Base-by-base conservation (phyloP, 1,140 invertebrate genomes). In the Drosophila navojoa region DNA sequence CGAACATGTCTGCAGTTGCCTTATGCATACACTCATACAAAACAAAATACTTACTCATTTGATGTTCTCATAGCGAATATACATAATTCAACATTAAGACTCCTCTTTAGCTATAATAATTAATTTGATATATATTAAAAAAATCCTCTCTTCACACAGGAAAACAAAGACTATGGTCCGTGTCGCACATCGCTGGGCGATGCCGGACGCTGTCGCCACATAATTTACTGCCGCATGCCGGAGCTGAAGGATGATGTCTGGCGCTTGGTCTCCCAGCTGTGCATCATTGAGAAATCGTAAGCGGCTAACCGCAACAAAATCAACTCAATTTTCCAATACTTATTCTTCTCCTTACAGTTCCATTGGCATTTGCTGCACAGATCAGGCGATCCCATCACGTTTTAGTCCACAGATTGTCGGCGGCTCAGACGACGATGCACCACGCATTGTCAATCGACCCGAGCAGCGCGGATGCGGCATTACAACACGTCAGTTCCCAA, bases 381-480 rank as follows among this genome's bases (percentile, higher is more conserved):
- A 90, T 11, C 78, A 84, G 42, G 50, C 74, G 7, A 84, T 52
- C 5, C 44, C 32, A 2, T 75, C 71, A 13, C 79, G 79, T 7
- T 79, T 79, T 11, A 91, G 86, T 29, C 90, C 91, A 5, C 85
- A 91, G 55, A 42, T 92, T n/a, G 72, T 74, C 0, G 29, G 16
- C 11, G 58, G 16, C 10, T 19, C 64, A 3, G 62, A 73, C 38
- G 44, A 53, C 29, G 79, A 69, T 4, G 63, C 53, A 22, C 63
- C 79, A 2, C 78, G 87, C 22, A 81, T 90, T 42, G 73, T 85
- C 0, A 87, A 82, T 68, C 72, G 54, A 11, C 90, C 92, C 11
- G 92, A 80, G 35, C 75, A 87, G 3, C 75, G 93, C 93, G 96
- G 95, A 42, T 97, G 96, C 77, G 96, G 96, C 10, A 92, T 95